Conservation (phyloP, 1,140 invertebrate genomes). For the Zaprionus africanus region DNA sequence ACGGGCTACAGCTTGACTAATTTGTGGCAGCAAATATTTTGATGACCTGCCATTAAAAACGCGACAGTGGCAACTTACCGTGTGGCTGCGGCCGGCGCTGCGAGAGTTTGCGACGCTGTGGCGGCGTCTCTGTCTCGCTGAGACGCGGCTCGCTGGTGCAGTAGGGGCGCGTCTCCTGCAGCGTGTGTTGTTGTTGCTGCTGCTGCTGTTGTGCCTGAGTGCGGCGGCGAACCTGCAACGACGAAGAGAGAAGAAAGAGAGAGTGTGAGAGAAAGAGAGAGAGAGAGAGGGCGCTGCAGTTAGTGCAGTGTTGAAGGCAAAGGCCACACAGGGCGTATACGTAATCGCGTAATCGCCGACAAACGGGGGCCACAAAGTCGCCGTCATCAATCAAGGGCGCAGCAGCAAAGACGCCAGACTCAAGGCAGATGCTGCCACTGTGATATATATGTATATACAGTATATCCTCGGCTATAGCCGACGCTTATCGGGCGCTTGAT, state of each 20-base stretch:
- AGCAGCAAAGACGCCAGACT: background rate
- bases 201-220: conserved; percentile 78
- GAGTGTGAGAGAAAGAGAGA: background rate
- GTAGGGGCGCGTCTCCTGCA: conserved; percentile 78
- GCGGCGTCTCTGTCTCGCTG: conserved; percentile 83
- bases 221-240: conserved; percentile 76
- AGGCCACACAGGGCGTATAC: conserved; percentile 40
- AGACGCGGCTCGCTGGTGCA: conserved; percentile 83
- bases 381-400: conserved; percentile 37
- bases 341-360: conserved; percentile 21
- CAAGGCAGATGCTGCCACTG: background rate
- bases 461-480: background rate
- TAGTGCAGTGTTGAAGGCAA: background rate
- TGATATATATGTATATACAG: background rate
- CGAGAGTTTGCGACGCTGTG: conserved; percentile 84
- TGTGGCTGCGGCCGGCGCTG: conserved; percentile 85
- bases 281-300: background rate
- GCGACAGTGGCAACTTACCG: conserved; percentile 60
- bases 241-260: background rate
- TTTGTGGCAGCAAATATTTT: conserved; percentile 59
- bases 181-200: conserved; percentile 74
- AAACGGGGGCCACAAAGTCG: conserved; percentile 7
- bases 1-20: conserved; percentile 58
- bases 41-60: conserved; percentile 64
- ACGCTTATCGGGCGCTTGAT: conserved; percentile 46